Base-by-base conservation (phyloP, 2,113 vertebrate species). In the Tetrao urogallus region DNA sequence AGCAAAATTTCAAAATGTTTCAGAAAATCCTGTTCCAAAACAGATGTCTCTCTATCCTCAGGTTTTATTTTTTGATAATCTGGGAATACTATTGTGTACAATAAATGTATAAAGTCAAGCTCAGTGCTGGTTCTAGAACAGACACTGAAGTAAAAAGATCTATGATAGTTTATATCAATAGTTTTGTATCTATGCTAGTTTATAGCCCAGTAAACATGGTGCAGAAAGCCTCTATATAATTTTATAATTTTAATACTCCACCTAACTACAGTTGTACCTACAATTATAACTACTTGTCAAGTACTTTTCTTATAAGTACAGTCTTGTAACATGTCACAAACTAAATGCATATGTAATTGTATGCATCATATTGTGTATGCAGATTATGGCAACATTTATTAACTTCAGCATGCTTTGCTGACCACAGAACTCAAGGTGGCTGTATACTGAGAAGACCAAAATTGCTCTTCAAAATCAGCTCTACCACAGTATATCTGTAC, bases 1-100 rank as follows among this genome's bases (percentile, higher is more conserved):
- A 92, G 60, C 25, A 90, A 90, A 88, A 90, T 90, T 93, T 94
- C 27, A 82, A 86, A 90, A 47, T 76, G 25, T 56, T 60, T 57
- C 60, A 69, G 43, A 94, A 92, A 76, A 87, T 47, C 30, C 16
- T 77, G 15, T 56, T 58, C 64, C 57, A 54, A 58, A 78, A 54
- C 42, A 48, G 61, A 85, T 64, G 36, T 92, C 20, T 27, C 65
- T 88, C 38, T 70, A 28, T 77, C 32, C 5, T 71, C 87, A 76
- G 10, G 16, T 36, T 10, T 25, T 61, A 28, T 63, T 79, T 86
- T 63, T 32, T 42, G 90, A 65, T 40, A 72, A 63, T 36, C 14
- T 38, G 25, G 36, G 27, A 72, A 77, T 36, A 17, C 6, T 16
- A 12, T 22, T 64, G 1, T 71, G 3, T 45, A 30, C 5, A 13